Conservation (phyloP, 2,888 invertebrate genomes). For the Autographa gamma region DNA sequence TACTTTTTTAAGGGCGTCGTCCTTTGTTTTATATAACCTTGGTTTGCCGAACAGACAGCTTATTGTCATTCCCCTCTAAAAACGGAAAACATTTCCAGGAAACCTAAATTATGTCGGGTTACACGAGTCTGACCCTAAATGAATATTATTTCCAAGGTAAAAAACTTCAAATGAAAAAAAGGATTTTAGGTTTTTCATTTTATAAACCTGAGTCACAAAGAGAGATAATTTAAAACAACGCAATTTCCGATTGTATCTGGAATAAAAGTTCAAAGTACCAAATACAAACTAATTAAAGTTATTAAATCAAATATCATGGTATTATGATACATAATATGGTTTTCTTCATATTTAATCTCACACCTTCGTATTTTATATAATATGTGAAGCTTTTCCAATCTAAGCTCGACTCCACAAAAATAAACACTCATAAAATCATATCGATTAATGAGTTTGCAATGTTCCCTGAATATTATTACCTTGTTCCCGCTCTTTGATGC, state of each 20-base stretch:
- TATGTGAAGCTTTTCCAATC: neutral
- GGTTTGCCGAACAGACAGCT: conserved; percentile 15
- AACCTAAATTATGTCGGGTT: neutral
- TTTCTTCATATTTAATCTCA: no score
- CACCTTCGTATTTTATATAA: neutral
- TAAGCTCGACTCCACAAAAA: neutral
- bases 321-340: no score
- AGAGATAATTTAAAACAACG: no score
- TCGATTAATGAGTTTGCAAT: neutral
- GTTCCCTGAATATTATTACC: conserved; percentile 6
- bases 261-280: no score
- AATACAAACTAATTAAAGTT: no score
- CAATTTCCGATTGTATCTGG: no score
- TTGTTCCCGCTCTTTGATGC: conserved; percentile 20
- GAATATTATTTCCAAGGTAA: neutral
- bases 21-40: conserved; percentile 17
- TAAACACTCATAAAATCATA: neutral
- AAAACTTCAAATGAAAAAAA: neutral
- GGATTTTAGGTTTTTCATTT: no score
- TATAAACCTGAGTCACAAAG: no score
- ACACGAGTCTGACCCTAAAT: neutral
- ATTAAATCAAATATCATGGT: no score
- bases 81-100: neutral
- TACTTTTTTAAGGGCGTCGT: neutral
- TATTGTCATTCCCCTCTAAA: conserved; percentile 27